A percentile compares a stretch with the other conserved stretches of the same genome.
Conservation (phyloP, 2,888 invertebrate genomes). For the Chouioia cunea region DNA sequence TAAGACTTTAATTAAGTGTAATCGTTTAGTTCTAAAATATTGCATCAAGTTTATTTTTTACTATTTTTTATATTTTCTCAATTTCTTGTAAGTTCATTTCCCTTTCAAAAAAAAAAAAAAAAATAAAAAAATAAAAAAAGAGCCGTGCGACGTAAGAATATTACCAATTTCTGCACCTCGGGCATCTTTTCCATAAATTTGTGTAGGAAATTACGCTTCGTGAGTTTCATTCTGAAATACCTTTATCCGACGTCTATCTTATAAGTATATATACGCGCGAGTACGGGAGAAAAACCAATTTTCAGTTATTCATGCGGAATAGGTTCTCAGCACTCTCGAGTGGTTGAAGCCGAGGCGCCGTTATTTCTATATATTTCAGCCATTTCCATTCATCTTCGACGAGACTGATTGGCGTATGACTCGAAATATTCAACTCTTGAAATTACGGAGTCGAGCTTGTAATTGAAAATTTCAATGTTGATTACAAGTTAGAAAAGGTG, state of each 20-base stretch:
- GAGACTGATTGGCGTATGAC: conserved; percentile 7
- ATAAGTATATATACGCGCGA: conserved; percentile 16
- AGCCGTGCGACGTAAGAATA: conserved; percentile 16
- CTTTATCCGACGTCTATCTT: conserved; percentile 42
- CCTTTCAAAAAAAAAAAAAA: conserved; percentile 29
- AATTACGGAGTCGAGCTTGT: too few relatives aligned
- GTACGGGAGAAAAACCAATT: conserved; percentile 46
- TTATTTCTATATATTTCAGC: conserved; percentile 32
- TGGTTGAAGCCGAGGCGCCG: neutral
- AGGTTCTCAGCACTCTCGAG: conserved; percentile 26
- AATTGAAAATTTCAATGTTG: too few relatives aligned
- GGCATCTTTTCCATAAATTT: conserved; percentile 49
- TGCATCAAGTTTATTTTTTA: neutral
- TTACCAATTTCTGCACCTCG: neutral
- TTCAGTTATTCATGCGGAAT: conserved; percentile 48
- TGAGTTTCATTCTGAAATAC: conserved; percentile 50
- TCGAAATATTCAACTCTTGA: too few relatives aligned
- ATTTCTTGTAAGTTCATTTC: conserved; percentile 32
- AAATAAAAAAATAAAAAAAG: conserved; percentile 20
- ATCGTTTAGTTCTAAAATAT: too few relatives aligned
- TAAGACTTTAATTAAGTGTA: too few relatives aligned
- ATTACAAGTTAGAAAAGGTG: too few relatives aligned
- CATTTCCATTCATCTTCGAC: conserved; percentile 40
- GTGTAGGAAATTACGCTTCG: conserved; percentile 49
- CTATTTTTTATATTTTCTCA: conserved; percentile 25